Base-by-base conservation (phyloP, 2,113 vertebrate species). In the Fregata magnificens region DNA sequence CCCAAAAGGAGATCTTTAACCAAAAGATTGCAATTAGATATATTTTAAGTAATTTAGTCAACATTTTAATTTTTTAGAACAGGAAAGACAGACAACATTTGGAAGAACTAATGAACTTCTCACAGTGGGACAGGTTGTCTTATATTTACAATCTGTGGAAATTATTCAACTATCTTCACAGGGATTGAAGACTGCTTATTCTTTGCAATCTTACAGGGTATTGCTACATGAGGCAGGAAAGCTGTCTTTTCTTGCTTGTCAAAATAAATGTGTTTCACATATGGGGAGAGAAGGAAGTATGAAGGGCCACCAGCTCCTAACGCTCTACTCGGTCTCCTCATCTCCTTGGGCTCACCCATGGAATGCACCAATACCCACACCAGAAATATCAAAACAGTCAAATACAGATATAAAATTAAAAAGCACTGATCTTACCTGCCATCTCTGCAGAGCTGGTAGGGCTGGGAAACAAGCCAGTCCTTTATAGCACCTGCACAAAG, bases 401-500 rank as follows among this genome's bases (percentile, higher is more conserved):
- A 84, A 79, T 31, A 21, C 4, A 82, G 29, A n/a, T 12, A 62
- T 4, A 53, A 53, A 71, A 94, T 63, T 31, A 38, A 82, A 94
- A 74, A 53, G 22, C 29, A 4, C 16, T 45, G 45, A 53, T 87
- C 96, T 90, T 91, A 97, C 96, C 96, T 95, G 87, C 56, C 95
- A 96, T 94, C 47, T 71, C 92, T 79, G 90, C 38, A 74, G 84
- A 71, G 47, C 52, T 71, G 29, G 31, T 15, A 58, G 65, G 77
- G 31, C 38, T 59, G 18, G 32, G 69, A 47, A 50, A 55, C 11
- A 78, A 58, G 13, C 19, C 70, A 59, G 56, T 20, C 62, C 61
- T 78, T 93, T 96, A 87, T 96, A 93, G 14, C 8, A 84, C 36
- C 36, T 69, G 80, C 32, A 66, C 11, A 24, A n/a, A 77, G 52